phyloP scores from a whole-genome alignment of 2,888 invertebrate genomes.

The Mayetiola destructor region DNA sequence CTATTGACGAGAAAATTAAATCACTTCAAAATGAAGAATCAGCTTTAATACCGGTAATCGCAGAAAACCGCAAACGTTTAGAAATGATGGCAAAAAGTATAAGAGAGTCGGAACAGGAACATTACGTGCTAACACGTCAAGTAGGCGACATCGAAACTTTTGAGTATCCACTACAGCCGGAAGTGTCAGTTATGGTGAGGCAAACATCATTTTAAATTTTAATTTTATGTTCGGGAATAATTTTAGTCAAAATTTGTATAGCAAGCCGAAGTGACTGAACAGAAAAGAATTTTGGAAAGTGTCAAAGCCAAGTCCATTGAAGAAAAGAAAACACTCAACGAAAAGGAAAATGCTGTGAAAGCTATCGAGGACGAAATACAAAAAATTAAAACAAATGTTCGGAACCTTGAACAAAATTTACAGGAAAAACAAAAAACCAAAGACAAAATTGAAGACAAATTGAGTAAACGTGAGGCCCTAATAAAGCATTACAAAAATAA shows the following conservation, averaged over 20 bases:
- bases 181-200: no score
- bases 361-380: conserved; percentile 29
- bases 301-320: conserved; percentile 30
- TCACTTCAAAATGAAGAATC: conserved; percentile 30
- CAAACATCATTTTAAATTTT: no score
- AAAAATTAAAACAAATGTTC: conserved; percentile 30
- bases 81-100: no score
- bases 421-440: conserved; percentile 18
- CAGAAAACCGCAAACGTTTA: no score
- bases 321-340: conserved; percentile 31
- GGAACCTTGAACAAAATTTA: conserved; percentile 30
- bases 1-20: conserved; percentile 22
- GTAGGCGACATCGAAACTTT: no score
- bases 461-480: not conserved
- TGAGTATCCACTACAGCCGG: no score
- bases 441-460: not conserved
- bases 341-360: conserved; percentile 28
- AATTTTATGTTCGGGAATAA: no score
- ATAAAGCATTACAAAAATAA: no score
- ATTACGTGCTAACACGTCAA: no score
- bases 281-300: conserved; percentile 32
- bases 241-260: no score
- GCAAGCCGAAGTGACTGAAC: conserved; percentile 28
- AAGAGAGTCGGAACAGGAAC: no score
- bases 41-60: no score